Conservation (phyloP, 1,140 invertebrate genomes). For the Octopus sinensis region DNA sequence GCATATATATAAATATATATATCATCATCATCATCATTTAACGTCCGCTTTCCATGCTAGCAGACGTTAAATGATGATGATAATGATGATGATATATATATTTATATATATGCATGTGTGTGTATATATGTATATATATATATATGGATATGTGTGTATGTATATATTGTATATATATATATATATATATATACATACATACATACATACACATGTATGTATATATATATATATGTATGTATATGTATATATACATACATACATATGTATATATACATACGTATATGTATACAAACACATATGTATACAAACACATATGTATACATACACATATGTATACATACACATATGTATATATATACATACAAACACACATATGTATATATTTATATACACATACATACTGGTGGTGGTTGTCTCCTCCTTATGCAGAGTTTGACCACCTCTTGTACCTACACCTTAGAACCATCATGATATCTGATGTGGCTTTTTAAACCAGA, state of each 20-base stretch:
- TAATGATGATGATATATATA: too few species aligned
- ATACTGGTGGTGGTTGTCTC: too few species aligned
- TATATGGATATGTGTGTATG: neutral
- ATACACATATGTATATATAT: neutral
- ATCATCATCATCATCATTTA: too few species aligned
- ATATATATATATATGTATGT: neutral
- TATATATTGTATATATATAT: neutral
- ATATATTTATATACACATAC: too few species aligned
- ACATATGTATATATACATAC: neutral
- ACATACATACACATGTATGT: neutral
- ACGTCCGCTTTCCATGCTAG: too few species aligned
- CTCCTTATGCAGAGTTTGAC: too few species aligned
- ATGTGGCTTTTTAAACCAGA: too few species aligned
- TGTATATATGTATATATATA: neutral
- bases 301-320: neutral
- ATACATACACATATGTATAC: neutral
- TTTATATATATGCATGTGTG: neutral
- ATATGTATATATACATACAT: neutral
- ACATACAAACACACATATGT: neutral
- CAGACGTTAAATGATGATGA: too few species aligned
- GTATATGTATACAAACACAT: neutral
- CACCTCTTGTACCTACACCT: too few species aligned
- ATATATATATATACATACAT: neutral
- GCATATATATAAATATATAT: too few species aligned
- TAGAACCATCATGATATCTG: too few species aligned